These are phyloP conservation scores for Belgica antarctica DNA, from an alignment of 2,888 invertebrate genomes.

Conservation along the genomic window DNA sequence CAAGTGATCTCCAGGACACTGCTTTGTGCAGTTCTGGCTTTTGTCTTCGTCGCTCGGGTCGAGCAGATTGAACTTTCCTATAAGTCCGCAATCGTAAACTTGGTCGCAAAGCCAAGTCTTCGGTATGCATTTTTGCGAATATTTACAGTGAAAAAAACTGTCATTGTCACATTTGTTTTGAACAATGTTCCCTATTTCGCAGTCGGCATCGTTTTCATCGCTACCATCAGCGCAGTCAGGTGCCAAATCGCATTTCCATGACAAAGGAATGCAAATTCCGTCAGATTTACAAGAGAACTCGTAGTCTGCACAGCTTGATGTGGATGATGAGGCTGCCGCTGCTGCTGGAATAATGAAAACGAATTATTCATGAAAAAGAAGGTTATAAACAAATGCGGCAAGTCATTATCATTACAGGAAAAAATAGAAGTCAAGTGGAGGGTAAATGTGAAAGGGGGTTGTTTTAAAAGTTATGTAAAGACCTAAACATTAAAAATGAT, in stretches of 20 bases:
- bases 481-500: no score
- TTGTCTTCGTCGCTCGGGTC: constrained; percentile 82
- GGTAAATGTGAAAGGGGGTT: no score
- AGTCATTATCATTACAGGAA: no score
- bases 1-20: constrained; percentile 62
- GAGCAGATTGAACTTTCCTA: constrained; percentile 61
- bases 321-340: background rate
- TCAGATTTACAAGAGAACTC: constrained; percentile 56
- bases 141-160: constrained; percentile 33
- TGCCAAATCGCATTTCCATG: constrained; percentile 61
- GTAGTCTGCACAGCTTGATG: constrained; percentile 46
- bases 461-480: no score
- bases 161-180: constrained; percentile 41
- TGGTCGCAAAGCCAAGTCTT: constrained; percentile 64
- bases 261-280: constrained; percentile 61
- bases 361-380: no score
- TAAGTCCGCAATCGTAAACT: constrained; percentile 70
- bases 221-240: constrained; percentile 62
- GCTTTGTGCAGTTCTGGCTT: constrained; percentile 55
- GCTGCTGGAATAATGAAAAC: no score
- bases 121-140: constrained; percentile 34
- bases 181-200: constrained; percentile 51
- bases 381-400: no score
- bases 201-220: constrained; percentile 59
- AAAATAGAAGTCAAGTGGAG: no score